Evolutionary conservation across 2,113 vertebrate species (phyloP).

Genomic region (Tylochromis polylepis): DNA sequence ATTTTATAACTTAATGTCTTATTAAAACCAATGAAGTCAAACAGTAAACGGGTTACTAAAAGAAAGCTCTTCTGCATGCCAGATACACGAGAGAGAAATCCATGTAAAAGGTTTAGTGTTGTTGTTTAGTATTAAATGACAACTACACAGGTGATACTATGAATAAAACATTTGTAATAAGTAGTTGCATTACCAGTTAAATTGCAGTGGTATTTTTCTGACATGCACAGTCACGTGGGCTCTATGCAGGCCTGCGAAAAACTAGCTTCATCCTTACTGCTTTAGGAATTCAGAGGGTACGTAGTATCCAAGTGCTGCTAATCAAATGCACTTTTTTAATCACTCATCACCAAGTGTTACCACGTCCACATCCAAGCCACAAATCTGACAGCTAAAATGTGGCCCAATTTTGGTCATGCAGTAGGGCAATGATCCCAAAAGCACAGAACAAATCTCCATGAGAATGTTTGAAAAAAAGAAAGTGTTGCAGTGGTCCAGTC

Average conservation of each 20-base stretch:
- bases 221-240: not conserved
- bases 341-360: not conserved
- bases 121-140: not conserved
- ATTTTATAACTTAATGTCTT: not conserved
- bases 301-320: not conserved
- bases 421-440: not conserved
- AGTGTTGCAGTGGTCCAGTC: not conserved
- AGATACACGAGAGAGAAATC: accelerated
- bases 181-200: not conserved
- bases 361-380: not conserved
- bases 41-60: not conserved
- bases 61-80: not conserved
- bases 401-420: not conserved
- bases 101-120: not conserved
- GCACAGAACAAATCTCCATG: not conserved
- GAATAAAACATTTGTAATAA: not conserved
- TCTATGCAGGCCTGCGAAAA: not conserved
- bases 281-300: not conserved
- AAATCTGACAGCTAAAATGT: not conserved
- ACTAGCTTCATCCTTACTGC: not conserved
- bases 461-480: not conserved
- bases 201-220: not conserved
- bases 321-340: not conserved
- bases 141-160: not conserved
- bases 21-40: not conserved